phyloP scores from a whole-genome alignment of 1,140 invertebrate genomes.

The Brachionus plicatilis region DNA sequence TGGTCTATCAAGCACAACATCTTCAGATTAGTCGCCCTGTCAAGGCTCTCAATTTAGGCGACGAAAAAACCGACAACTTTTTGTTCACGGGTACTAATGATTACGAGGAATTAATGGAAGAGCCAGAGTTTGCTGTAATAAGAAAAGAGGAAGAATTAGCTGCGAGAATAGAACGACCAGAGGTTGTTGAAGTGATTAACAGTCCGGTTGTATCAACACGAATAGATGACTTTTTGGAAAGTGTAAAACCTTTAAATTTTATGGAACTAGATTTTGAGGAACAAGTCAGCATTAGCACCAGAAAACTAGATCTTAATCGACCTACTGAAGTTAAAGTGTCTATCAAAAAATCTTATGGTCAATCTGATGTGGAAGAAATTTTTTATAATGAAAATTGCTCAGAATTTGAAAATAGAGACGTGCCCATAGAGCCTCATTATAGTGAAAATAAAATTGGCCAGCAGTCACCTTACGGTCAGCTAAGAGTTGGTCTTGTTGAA shows the following conservation, averaged over 20 bases:
- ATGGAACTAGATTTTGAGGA: slow-evolving; percentile 10
- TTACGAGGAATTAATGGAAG: neutral
- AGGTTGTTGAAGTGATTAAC: neutral
- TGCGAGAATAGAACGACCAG: neutral
- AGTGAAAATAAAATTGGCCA: neutral
- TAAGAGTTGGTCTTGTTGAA: neutral
- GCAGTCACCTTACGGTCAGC: neutral
- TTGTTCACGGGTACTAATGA: neutral
- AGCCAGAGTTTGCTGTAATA: neutral
- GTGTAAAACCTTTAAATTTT: neutral
- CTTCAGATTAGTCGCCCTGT: neutral
- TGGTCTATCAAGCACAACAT: neutral
- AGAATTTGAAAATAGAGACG: neutral
- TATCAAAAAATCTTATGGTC: neutral
- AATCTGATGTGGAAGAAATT: neutral
- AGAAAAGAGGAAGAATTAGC: neutral
- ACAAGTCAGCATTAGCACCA: neutral
- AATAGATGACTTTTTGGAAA: slow-evolving; percentile 1
- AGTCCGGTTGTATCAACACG: neutral
- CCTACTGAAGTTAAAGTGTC: neutral
- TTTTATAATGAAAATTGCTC: neutral
- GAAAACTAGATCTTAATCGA: neutral
- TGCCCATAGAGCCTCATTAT: neutral
- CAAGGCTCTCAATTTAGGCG: neutral
- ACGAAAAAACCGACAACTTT: neutral